These are phyloP conservation scores for Ptyas mucosa DNA, from an alignment of 2,113 vertebrate species.

Conservation along the genomic window DNA sequence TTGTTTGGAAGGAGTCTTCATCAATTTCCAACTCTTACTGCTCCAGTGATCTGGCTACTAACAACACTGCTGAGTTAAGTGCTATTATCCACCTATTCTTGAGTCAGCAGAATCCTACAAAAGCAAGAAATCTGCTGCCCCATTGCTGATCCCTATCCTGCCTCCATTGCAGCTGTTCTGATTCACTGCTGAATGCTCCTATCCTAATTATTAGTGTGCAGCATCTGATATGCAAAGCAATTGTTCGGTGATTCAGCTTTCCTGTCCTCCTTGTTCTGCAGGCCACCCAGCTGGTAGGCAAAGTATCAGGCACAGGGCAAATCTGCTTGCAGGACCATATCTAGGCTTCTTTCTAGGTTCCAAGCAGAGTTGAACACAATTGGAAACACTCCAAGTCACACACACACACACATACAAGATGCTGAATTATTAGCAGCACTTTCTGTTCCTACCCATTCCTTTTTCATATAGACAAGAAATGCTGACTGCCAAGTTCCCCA, in stretches of 20 bases:
- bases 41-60: background rate
- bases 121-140: background rate
- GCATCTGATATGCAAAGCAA: background rate
- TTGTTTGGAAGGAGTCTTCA: background rate
- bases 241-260: background rate
- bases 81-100: background rate
- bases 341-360: background rate
- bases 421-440: background rate
- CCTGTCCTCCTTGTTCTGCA: background rate
- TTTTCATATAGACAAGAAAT: background rate
- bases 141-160: background rate
- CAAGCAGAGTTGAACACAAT: background rate
- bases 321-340: background rate
- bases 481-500: background rate
- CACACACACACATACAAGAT: background rate
- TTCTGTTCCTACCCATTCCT: background rate
- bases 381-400: background rate
- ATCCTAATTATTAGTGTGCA: background rate
- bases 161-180: background rate
- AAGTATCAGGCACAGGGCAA: background rate
- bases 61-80: background rate
- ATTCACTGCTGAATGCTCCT: background rate
- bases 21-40: background rate
- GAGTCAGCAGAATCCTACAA: background rate
- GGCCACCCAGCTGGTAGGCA: background rate